Evolutionary conservation across 2,888 invertebrate species (phyloP).

Genomic region (Epinotia bilunana): DNA sequence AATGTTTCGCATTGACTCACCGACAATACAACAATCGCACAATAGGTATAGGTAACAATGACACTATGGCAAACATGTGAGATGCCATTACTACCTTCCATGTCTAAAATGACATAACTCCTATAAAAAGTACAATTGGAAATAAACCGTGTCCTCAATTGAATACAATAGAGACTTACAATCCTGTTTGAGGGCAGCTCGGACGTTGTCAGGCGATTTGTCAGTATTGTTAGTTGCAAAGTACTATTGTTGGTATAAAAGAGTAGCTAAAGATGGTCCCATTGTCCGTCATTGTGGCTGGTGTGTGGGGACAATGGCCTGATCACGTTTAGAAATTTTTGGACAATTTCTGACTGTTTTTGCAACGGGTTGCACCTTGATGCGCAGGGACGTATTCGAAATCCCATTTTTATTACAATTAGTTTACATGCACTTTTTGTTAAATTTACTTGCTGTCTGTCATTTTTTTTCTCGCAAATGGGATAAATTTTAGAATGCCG

Average conservation of each 20-base stretch:
- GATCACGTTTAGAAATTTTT: conserved; percentile 81
- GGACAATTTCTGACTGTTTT: conserved; percentile 81
- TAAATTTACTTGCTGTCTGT: too few relatives aligned
- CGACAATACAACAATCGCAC: conserved; percentile 77
- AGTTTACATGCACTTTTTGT: too few relatives aligned
- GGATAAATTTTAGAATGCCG: too few relatives aligned
- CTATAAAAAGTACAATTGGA: conserved; percentile 12
- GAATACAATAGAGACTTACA: conserved; percentile 30
- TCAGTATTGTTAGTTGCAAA: conserved; percentile 74
- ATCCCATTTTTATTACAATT: neutral
- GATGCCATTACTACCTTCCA: conserved; percentile 63
- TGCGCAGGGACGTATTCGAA: conserved; percentile 61
- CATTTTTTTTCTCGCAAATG: too few relatives aligned
- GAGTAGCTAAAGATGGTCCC: conserved; percentile 81
- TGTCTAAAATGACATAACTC: conserved; percentile 52
- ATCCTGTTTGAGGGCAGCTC: conserved; percentile 45
- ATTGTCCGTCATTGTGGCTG: conserved; percentile 80
- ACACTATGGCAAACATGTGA: conserved; percentile 82
- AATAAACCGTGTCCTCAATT: neutral
- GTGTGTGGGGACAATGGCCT: conserved; percentile 78
- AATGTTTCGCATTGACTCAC: conserved; percentile 82
- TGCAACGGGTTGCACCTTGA: conserved; percentile 84
- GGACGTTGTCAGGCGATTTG: conserved; percentile 44
- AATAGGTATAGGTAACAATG: conserved; percentile 83
- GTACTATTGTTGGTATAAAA: conserved; percentile 79